Percentiles rank a stretch among this genome's conserved stretches.
Conservation (phyloP, 2,888 invertebrate genomes). For the Eurytoma adleriae region DNA sequence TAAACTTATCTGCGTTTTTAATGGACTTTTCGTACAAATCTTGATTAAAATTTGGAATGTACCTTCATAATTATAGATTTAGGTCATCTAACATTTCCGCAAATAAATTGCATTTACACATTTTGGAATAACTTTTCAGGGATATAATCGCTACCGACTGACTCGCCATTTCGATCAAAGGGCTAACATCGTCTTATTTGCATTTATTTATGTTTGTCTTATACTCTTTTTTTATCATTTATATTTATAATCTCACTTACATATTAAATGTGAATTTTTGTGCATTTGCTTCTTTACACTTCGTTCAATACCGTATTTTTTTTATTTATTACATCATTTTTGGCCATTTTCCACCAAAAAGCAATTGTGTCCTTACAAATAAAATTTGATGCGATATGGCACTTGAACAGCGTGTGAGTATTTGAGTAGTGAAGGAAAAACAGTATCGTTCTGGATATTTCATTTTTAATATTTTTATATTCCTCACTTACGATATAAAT, state of each 20-base stretch:
- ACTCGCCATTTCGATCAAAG: conserved; percentile 16
- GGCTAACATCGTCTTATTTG: conserved; percentile 15
- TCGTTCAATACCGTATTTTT: not conserved
- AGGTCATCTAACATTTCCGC: no score
- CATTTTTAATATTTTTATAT: no score
- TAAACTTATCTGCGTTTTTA: no score
- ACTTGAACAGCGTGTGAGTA: not conserved
- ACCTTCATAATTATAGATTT: no score
- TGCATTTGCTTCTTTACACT: conserved; percentile 37
- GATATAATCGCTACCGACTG: conserved; percentile 11
- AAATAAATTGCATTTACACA: not conserved
- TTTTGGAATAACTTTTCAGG: conserved; percentile 31
- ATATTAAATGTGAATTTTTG: conserved; percentile 47
- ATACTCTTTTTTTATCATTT: conserved; percentile 34
- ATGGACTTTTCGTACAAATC: no score
- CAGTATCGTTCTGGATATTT: no score
- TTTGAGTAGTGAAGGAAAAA: no score
- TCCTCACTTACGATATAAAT: no score
- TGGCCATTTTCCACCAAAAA: conserved; percentile 12
- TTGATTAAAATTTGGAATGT: no score
- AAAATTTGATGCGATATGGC: conserved; percentile 5
- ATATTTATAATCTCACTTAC: conserved; percentile 51
- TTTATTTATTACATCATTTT: conserved; percentile 23
- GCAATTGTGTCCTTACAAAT: conserved; percentile 8
- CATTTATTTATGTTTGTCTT: conserved; percentile 41